Base-by-base conservation (phyloP, 2,888 invertebrate genomes). In the Pseudeuparius sepicola region DNA sequence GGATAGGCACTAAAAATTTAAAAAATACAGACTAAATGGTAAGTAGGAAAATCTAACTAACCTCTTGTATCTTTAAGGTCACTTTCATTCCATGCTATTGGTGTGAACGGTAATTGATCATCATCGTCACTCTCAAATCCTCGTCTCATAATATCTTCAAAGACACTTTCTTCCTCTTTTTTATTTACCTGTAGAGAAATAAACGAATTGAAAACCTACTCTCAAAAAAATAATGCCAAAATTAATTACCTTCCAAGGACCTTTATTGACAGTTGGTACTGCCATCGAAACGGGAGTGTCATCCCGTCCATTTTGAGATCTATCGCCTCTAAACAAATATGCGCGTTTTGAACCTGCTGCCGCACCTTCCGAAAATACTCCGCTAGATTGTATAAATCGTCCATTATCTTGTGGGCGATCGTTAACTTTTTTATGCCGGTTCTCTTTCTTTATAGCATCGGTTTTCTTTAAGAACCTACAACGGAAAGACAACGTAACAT, bases 351-450 rank as follows among this genome's bases (percentile, higher is more conserved):
- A 15, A 29, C 37, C 46, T 34, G 25, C 37, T 4, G 49, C 55
- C 29, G 53, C 44, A 16, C 60, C 61, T 44, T 59, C 55, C 5
- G 61, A 59, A 43, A 61, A 61, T 30, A 60, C 48, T 24, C 61
- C 55, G 34, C 45, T 45, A 2, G 59, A 56, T 36, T 59, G 58
- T 14, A 59, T 36, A 46, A 46, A 57, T 29, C 39, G 18, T 13
- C 40, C 41, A 14, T 23, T 13, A 14, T 18, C 23, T 2, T 28
- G 27, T 15, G 27, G 11, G 5, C 7, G 24, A 20, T 33, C 38
- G 16, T 36, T 37, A 18, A 30, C 36, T 18, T 14, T 28, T 10
- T 6, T 16, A 4, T n/a, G n/a, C n/a, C n/a, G n/a, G n/a, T n/a
- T n/a, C n/a, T n/a, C n/a, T n/a, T n/a, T n/a, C n/a, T n/a, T n/a